Percentiles rank a stretch among this genome's conserved stretches.
Evolutionary conservation across 2,113 vertebrate genomes (phyloP).

Genomic region (Pseudorhombus dupliciocellatus): DNA sequence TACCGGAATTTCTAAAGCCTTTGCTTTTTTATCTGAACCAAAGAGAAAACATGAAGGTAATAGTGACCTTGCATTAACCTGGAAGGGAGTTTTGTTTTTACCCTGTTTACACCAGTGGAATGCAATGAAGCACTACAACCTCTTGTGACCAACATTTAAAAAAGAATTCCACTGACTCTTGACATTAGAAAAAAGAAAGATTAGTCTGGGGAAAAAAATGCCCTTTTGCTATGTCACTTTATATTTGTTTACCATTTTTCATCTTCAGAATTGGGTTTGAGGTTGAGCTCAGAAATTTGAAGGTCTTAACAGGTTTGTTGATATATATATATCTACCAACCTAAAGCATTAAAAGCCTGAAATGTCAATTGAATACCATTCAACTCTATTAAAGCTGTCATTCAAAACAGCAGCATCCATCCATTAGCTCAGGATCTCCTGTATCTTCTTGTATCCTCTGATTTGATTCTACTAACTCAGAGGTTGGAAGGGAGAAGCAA

Average conservation of each 20-base stretch:
- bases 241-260: too few relatives aligned
- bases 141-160: background rate
- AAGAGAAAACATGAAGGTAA: background rate
- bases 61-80: background rate
- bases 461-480: constrained; percentile 61
- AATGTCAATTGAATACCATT: too few relatives aligned
- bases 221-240: too few relatives aligned
- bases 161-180: too few relatives aligned
- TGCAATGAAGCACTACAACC: background rate
- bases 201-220: too few relatives aligned
- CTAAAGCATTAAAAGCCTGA: too few relatives aligned
- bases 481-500: constrained; percentile 63
- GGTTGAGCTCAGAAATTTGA: too few relatives aligned
- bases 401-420: background rate
- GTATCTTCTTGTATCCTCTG: constrained; percentile 36
- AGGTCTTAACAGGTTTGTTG: too few relatives aligned
- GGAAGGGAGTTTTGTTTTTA: background rate
- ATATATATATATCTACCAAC: too few relatives aligned
- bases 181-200: too few relatives aligned
- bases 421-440: constrained; percentile 15
- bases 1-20: background rate
- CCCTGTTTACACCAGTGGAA: background rate
- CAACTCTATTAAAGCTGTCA: background rate
- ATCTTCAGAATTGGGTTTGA: too few relatives aligned
- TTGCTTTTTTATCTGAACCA: background rate